Evolutionary conservation across 2,888 invertebrate genomes (phyloP).

Genomic region (Spodoptera picta): DNA sequence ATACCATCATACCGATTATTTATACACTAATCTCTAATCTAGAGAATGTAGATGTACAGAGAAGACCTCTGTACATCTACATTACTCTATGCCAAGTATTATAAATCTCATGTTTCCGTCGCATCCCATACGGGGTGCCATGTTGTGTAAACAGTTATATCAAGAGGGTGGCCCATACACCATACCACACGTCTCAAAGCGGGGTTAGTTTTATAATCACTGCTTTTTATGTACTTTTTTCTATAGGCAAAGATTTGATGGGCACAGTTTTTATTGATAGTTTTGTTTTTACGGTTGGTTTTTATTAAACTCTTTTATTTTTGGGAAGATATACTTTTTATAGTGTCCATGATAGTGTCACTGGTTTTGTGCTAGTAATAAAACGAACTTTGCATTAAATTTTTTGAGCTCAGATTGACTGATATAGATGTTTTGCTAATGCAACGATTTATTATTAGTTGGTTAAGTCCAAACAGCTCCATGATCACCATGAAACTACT

Average conservation of each 20-base stretch:
- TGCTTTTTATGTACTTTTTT: slow-evolving; percentile 46
- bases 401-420: no score
- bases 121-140: slow-evolving; percentile 59
- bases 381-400: background rate
- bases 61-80: slow-evolving; percentile 14
- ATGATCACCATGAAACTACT: no score
- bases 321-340: background rate
- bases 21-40: no score
- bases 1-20: no score
- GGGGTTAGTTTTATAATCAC: slow-evolving; percentile 48
- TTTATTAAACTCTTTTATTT: background rate
- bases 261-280: slow-evolving; percentile 18
- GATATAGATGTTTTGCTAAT: no score
- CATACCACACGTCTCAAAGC: slow-evolving; percentile 22
- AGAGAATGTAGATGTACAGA: no score
- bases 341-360: background rate
- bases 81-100: slow-evolving; percentile 46
- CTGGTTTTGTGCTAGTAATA: no score
- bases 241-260: slow-evolving; percentile 25
- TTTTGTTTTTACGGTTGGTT: background rate
- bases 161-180: slow-evolving; percentile 39
- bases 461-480: no score
- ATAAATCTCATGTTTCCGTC: slow-evolving; percentile 70
- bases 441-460: no score
- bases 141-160: slow-evolving; percentile 64